phyloP scores from a whole-genome alignment of 2,113 vertebrate genomes.

The Odontesthes bonariensis region DNA sequence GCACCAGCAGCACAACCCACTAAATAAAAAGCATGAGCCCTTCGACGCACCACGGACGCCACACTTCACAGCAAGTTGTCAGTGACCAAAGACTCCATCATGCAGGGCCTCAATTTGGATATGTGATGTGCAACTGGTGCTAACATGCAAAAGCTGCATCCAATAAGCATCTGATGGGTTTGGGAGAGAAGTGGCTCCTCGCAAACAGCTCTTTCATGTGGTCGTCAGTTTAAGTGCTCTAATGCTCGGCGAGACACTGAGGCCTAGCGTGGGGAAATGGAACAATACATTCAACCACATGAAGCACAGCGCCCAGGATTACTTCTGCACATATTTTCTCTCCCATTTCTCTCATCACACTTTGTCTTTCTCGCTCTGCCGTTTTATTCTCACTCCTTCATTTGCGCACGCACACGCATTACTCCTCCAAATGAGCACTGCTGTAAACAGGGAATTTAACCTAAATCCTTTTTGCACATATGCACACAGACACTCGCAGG shows the following conservation, averaged over 20 bases:
- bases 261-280: conserved; percentile 76
- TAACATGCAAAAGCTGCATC: conserved; percentile 74
- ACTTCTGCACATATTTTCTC: conserved; percentile 70
- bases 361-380: conserved; percentile 51
- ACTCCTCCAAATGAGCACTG: conserved; percentile 47
- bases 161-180: conserved; percentile 70
- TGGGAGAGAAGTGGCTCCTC: conserved; percentile 71
- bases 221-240: conserved; percentile 75
- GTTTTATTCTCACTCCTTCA: conserved; percentile 43
- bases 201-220: conserved; percentile 82
- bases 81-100: conserved; percentile 45
- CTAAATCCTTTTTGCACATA: conserved; percentile 53
- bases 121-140: conserved; percentile 62
- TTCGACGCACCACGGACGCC: conserved; percentile 52
- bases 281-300: conserved; percentile 83
- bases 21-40: conserved; percentile 60
- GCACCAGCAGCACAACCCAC: conserved; percentile 60
- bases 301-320: conserved; percentile 73
- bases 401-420: conserved; percentile 27
- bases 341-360: conserved; percentile 48
- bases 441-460: conserved; percentile 67
- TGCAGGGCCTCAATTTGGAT: conserved; percentile 48
- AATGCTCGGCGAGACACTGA: conserved; percentile 81
- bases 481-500: conserved; percentile 27
- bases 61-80: conserved; percentile 46